Evolutionary conservation across 2,888 invertebrate species (phyloP), one percentile per base, ranked within the genome.

Genomic region (Lochmaea crataegi): DNA sequence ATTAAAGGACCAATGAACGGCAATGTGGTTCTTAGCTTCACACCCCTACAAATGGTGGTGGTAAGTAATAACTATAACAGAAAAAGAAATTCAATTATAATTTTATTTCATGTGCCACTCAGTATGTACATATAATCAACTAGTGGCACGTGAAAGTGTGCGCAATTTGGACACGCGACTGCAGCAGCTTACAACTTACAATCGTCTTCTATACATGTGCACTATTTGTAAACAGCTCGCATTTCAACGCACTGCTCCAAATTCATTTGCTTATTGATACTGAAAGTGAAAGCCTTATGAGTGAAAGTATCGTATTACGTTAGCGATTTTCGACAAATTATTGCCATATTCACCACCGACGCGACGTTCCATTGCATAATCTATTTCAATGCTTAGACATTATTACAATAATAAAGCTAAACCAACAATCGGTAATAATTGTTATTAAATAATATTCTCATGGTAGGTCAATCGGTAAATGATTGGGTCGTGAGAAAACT

Each of bases 361-460:
- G 51, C 53, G 7, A 53, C 53, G 53, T 53, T 53, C 10, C 58
- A 69, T 74, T 69, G 66, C 45, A 65, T 68, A 63, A 57, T 56
- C 60, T 53, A 61, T 64, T 64, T 68, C 60, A 42, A 64, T 45
- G 64, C 57, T 11, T 70, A 65, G 70, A 70, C 56, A 64, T 65
- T 48, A 51, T 68, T 68, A 60, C 26, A 60, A 38, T 11, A 48
- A 60, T 42, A 11, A n/a, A 60, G 32, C 51, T 56, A 64, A 65
- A 64, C 58, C 42, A 70, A 70, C 70, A 70, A 70, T 70, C 45
- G 51, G 42, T 61, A 42, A 70, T 70, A 68, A 72, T 69, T 72
- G 72, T 72, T 71, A 72, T 72, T 74, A 72, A 68, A 74, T 71
- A 71, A 74, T 65, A 66, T 66, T 72, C 69, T 72, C 72, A 74